A percentile compares a stretch with the other conserved stretches of the same genome.
phyloP scores from a whole-genome alignment of 2,113 vertebrate genomes.

The Toxostoma redivivum region DNA sequence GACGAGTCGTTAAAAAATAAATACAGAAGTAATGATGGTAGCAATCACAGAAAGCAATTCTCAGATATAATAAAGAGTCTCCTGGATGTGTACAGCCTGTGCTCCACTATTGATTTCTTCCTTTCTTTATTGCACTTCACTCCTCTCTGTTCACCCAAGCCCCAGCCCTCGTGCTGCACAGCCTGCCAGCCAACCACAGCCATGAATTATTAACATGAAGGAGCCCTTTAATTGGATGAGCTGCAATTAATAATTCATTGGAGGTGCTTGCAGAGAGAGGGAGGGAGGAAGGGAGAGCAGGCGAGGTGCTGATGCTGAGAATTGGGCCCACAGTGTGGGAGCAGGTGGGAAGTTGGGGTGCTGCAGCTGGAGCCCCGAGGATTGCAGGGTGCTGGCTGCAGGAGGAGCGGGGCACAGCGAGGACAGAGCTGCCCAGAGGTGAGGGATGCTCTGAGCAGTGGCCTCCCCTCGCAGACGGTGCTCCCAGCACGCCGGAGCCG shows the following conservation, averaged over 20 bases:
- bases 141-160: conserved; percentile 18
- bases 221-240: conserved; percentile 61
- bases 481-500: background rate
- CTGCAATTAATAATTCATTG: conserved; percentile 59
- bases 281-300: background rate
- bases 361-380: background rate
- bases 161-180: background rate
- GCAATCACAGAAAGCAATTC: conserved; percentile 56
- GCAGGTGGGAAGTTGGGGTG: background rate
- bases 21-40: conserved; percentile 47
- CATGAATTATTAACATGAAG: conserved; percentile 51
- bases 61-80: conserved; percentile 48
- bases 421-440: background rate
- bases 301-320: background rate
- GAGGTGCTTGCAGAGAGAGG: background rate
- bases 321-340: background rate
- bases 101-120: conserved; percentile 58
- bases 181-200: conserved; percentile 30
- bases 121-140: conserved; percentile 50
- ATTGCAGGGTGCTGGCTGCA: background rate
- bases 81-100: conserved; percentile 2
- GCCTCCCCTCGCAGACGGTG: background rate
- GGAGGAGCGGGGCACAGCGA: background rate
- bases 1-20: conserved; percentile 34
- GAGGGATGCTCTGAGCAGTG: background rate